Percentiles rank a stretch among this genome's conserved stretches.
Conservation (phyloP, 2,888 invertebrate species). For the Drosophila neotestacea region DNA sequence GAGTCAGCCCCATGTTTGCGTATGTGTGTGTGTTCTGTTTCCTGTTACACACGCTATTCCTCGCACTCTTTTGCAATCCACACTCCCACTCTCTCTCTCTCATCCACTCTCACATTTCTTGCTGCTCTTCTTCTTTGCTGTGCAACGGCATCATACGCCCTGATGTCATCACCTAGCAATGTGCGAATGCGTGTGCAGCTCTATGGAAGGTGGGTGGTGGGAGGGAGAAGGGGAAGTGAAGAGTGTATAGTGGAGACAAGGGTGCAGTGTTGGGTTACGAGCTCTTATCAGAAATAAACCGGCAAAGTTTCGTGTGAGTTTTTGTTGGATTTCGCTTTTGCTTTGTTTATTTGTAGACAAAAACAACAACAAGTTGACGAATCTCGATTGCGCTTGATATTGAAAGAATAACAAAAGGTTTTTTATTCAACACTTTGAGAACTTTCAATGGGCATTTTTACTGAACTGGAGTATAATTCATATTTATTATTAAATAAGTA, state of each 20-base stretch:
- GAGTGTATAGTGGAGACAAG: background rate
- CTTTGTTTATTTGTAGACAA: conserved; percentile 35
- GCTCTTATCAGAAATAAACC: conserved; percentile 37
- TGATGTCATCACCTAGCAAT: conserved; percentile 73
- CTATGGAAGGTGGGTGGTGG: background rate
- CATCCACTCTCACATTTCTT: background rate
- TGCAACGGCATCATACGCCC: conserved; percentile 55
- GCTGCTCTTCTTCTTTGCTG: conserved; percentile 22
- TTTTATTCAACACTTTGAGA: conserved; percentile 8
- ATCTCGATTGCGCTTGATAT: conserved; percentile 3
- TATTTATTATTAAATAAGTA: conserved; percentile 15
- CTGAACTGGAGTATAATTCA: conserved; percentile 13
- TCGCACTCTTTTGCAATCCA: background rate
- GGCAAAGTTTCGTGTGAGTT: conserved; percentile 13
- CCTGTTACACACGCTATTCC: conserved; percentile 23
- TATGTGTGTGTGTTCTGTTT: conserved; percentile 10
- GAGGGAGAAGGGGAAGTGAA: background rate
- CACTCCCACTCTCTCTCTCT: background rate
- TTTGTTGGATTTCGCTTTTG: conserved; percentile 24
- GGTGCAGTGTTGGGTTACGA: conserved; percentile 1
- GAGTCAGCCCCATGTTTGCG: conserved; percentile 30
- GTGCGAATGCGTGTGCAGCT: conserved; percentile 59
- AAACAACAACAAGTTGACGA: conserved; percentile 10
- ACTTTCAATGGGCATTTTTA: conserved; percentile 7
- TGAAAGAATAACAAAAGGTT: conserved; percentile 13